Base-by-base conservation (phyloP, 2,888 invertebrate species). In the Listrodromus nycthemerus region DNA sequence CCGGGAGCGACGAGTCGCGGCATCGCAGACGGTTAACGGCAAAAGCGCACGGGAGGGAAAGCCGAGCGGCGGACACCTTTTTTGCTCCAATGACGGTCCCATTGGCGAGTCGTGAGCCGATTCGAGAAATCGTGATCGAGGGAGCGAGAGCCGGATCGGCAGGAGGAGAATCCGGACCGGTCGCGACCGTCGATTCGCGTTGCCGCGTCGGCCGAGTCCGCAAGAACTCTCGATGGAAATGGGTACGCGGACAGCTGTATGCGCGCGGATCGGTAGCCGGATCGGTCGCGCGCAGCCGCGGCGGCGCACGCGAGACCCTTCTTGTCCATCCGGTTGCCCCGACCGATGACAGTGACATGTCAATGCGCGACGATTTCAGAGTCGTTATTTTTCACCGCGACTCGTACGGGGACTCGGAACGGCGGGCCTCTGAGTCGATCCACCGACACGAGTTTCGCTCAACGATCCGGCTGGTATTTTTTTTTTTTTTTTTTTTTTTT, bases 291-390 rank as follows among this genome's bases (percentile, higher is more conserved):
- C 30, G 55, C 55, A 66, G 63, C 13, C 66, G 63, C 50, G 48
- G 63, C 65, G 48, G 66, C 52, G 55, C 67, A 63, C 50, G 69
- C 77, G 74, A 76, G 70, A 37, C 52, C 55, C 50, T 77, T 75
- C 78, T 63, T 80, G 75, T 78, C 50, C 75, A 48, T 81, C 37
- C 78, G 75, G 66, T 50, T 48, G 45, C 80, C 61, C 61, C 84
- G 73, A 77, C 75, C 88, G 91, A 91, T 92, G 93, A 92, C 92
- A 92, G 92, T 92, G 92, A 92, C 92, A 92, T 91, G 92, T 93
- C 92, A 93, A 93, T 93, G 92, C 89, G 86, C 89, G 89, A 91
- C 89, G 89, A 92, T 91, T 89, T 90, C 91, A 90, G 90, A 91
- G 89, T 90, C 87, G 88, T 88, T 86, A 87, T 86, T 85, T 78